Conservation (phyloP, 1,140 invertebrate genomes). For the Aphidius gifuensis region DNA sequence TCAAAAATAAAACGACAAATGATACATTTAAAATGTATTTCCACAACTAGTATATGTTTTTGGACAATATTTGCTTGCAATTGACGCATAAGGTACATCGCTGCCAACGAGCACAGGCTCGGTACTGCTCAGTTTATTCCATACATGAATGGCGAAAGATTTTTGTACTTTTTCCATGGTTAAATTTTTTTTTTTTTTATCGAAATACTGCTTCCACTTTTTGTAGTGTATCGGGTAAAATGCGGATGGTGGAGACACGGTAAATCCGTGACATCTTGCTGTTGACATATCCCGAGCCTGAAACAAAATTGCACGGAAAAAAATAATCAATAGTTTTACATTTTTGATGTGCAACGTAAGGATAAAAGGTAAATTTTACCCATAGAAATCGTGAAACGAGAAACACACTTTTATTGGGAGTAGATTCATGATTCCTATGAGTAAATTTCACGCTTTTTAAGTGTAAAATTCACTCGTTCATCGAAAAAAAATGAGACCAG, state of each 20-base stretch:
- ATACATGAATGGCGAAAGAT: slow-evolving; percentile 65
- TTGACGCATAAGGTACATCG: slow-evolving; percentile 57
- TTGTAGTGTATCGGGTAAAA: slow-evolving; percentile 68
- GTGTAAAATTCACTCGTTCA: too few species aligned
- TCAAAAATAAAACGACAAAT: too few species aligned
- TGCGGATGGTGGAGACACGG: slow-evolving; percentile 58
- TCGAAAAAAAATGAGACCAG: too few species aligned
- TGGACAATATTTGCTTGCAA: slow-evolving; percentile 62
- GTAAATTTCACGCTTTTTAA: too few species aligned
- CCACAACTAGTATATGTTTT: slow-evolving; percentile 54
- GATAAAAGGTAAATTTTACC: too few species aligned
- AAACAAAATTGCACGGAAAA: slow-evolving; percentile 18
- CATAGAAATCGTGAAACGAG: too few species aligned
- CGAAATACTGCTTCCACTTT: slow-evolving; percentile 64
- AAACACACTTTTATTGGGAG: too few species aligned
- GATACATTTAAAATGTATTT: slow-evolving; percentile 7
- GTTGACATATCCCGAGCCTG: slow-evolving; percentile 60
- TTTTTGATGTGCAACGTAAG: too few species aligned
- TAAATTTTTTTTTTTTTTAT: slow-evolving; percentile 47
- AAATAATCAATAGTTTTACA: too few species aligned
- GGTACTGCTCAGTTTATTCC: slow-evolving; percentile 64
- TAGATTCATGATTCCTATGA: too few species aligned
- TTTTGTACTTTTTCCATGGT: slow-evolving; percentile 55
- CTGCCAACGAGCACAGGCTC: slow-evolving; percentile 51
- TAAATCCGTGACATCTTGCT: slow-evolving; percentile 62